Evolutionary conservation across 2,113 vertebrate genomes (phyloP).

Genomic region (Carassius carassius): DNA sequence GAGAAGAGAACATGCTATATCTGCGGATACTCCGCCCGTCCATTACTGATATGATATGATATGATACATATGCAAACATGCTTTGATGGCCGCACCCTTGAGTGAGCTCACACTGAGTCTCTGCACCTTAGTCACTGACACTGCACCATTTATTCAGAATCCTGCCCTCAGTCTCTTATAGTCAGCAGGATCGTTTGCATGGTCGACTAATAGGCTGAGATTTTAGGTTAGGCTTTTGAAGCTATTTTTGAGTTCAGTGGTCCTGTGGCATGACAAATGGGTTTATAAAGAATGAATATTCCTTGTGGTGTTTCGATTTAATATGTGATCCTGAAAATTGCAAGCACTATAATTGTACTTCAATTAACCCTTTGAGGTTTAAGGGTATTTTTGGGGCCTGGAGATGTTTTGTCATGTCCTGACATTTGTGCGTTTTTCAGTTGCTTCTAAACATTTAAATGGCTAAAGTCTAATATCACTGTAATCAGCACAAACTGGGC

Average conservation of each 20-base stretch:
- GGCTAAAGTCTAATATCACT: too few relatives aligned
- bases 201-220: neutral
- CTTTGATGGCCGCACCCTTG: conserved; percentile 15
- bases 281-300: neutral
- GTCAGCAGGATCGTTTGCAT: neutral
- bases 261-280: neutral
- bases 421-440: too few relatives aligned
- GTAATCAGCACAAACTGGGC: too few relatives aligned
- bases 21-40: conserved; percentile 6
- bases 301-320: neutral
- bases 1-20: conserved; percentile 62
- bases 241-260: neutral
- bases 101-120: neutral
- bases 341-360: too few relatives aligned
- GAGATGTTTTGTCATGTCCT: too few relatives aligned
- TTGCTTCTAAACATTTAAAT: too few relatives aligned
- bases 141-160: neutral
- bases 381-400: too few relatives aligned
- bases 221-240: neutral
- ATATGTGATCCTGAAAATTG: neutral
- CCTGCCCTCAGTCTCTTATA: neutral
- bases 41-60: conserved; percentile 11
- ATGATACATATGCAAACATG: neutral
- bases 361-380: too few relatives aligned
- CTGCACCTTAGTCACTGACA: conserved; percentile 4